These are phyloP conservation scores for Chloroclystis v-ata DNA, from an alignment of 2,888 invertebrate genomes.

Conservation along the genomic window DNA sequence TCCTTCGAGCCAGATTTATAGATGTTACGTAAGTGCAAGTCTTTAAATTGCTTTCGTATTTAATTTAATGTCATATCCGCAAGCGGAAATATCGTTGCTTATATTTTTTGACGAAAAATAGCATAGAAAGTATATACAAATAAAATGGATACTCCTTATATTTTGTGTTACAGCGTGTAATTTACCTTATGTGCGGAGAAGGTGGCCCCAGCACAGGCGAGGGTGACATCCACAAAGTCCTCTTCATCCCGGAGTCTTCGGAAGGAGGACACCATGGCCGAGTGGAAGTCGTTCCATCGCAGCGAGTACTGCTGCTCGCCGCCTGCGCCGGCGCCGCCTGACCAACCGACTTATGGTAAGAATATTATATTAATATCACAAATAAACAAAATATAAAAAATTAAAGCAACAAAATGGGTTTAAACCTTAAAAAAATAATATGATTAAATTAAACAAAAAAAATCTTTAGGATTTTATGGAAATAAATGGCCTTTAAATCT, in stretches of 20 bases:
- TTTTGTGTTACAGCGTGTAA: not conserved
- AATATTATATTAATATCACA: slow-evolving; percentile 19
- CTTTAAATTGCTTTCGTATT: not conserved
- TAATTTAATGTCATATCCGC: too few species aligned
- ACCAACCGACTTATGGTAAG: slow-evolving; percentile 28
- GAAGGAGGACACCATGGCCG: slow-evolving; percentile 93
- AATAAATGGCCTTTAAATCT: too few species aligned
- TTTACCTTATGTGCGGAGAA: slow-evolving; percentile 91
- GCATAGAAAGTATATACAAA: too few species aligned
- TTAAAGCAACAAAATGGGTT: too few species aligned
- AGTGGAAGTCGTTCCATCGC: slow-evolving; percentile 96
- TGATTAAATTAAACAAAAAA: too few species aligned
- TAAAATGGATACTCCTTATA: not conserved
- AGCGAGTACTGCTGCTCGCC: slow-evolving; percentile 93
- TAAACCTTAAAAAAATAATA: not conserved
- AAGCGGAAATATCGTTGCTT: too few species aligned
- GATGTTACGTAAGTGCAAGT: slow-evolving; percentile 1
- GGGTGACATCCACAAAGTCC: slow-evolving; percentile 95
- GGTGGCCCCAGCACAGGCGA: slow-evolving; percentile 93
- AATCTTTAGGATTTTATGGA: too few species aligned
- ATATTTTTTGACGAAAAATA: too few species aligned
- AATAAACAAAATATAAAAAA: not conserved
- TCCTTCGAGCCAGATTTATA: not conserved
- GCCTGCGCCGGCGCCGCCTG: slow-evolving; percentile 69
- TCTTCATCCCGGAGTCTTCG: slow-evolving; percentile 92